Evolutionary conservation across 1,140 invertebrate genomes (phyloP).

Genomic region (Formica exsecta): DNA sequence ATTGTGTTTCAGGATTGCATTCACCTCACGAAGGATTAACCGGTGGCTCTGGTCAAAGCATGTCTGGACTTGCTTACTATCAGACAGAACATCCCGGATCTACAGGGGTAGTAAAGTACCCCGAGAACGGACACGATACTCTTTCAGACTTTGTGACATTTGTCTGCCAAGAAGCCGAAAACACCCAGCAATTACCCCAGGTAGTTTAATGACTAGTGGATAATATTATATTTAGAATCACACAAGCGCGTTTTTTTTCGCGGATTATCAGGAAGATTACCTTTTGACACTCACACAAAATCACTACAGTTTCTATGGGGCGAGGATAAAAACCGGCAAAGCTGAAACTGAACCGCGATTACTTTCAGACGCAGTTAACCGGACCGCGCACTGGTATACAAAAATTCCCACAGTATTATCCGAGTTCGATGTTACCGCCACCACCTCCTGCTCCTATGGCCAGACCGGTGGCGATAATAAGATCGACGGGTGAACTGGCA

Average conservation of each 20-base stretch:
- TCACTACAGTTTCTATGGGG: neutral
- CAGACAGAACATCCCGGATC: constrained; percentile 88
- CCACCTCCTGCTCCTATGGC: constrained; percentile 99
- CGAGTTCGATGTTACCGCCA: constrained; percentile 95
- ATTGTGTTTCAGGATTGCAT: constrained; percentile 87
- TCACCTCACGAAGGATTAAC: constrained; percentile 89
- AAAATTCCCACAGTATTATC: constrained; percentile 94
- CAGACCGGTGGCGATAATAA: constrained; percentile 97
- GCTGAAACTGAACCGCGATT: constrained; percentile 22
- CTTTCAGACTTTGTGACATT: constrained; percentile 98
- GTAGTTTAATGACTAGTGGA: constrained; percentile 85
- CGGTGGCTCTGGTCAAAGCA: constrained; percentile 90
- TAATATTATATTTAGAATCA: constrained; percentile 8
- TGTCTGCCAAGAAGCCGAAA: constrained; percentile 97
- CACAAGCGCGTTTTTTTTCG: neutral
- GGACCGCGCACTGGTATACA: constrained; percentile 88
- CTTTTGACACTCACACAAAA: neutral
- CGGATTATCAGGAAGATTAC: neutral
- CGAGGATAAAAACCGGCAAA: neutral
- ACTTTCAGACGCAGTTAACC: constrained; percentile 87
- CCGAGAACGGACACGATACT: constrained; percentile 95
- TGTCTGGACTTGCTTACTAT: constrained; percentile 89
- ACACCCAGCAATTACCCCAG: constrained; percentile 93
- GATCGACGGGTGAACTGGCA: constrained; percentile 91
- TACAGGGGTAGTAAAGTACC: constrained; percentile 91